Base-by-base conservation (phyloP, 53 echinoderm and acorn worm genomes). In the Holothuria scabra region DNA sequence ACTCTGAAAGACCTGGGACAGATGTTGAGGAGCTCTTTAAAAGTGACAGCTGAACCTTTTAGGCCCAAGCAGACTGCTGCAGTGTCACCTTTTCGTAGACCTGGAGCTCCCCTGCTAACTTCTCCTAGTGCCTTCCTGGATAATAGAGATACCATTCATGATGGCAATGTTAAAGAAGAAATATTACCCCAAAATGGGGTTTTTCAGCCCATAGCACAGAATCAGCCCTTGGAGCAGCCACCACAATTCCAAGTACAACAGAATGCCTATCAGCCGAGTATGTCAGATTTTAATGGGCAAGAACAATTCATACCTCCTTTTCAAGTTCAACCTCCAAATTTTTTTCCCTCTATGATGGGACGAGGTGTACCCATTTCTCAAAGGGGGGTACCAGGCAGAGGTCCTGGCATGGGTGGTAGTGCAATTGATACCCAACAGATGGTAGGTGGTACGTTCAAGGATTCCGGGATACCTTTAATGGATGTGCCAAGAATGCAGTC, bases 71-170 rank as follows among this genome's bases (percentile, higher is more conserved):
- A 79, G 59, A 79, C 58, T 26, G 82, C 82, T 11, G 64, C 82
- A 12, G 49, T 81, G 37, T 63, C 62, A 33, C 82, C 82, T 0
- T 63, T 81, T 16, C 62, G 82, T 38, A 61, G 65, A 8, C 71
- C 23, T 10, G 71, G 41, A 0, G 37, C 48, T 21, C 56, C 57
- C 5, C 78, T 78, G 26, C 57, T 59, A 28, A 79, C 30, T 2
- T 79, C 79, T 12, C 82, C 82, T 7, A 81, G 82, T 37, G 82
- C 82, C 21, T 81, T 81, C 25, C 41, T 81, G 12, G 65, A 81
- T 46, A 37, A 81, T 28, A 61, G 38, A 25, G 82, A 81, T 81
- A 19, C 82, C 28, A 28, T 29, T 23, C 28, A 78, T 55, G 48
- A 78, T 16, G 59, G 24, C 14, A 78, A 24, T 74, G 23, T 21